Evolutionary conservation across 2,797 vertebrate species (phyloP).

Genomic region (Anguilla pacifica): DNA sequence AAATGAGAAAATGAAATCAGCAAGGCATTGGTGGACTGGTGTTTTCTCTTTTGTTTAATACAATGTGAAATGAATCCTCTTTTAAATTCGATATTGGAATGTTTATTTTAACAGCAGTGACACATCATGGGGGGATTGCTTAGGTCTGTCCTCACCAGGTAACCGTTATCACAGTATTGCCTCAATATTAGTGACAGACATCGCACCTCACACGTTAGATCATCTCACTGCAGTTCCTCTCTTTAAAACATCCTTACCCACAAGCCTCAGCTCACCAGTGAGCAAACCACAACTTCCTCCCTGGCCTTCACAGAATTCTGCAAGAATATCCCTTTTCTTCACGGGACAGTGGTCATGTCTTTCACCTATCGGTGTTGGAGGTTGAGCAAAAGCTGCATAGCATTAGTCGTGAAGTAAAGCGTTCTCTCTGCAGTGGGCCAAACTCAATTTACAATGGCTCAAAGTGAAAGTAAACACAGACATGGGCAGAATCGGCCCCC

Average conservation of each 20-base stretch:
- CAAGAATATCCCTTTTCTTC: neutral
- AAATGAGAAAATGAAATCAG: neutral
- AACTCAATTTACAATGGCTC: neutral
- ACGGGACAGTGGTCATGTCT: neutral
- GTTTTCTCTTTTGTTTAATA: neutral
- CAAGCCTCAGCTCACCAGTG: neutral
- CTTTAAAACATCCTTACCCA: neutral
- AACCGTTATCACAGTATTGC: neutral
- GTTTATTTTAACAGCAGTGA: neutral
- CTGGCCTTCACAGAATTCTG: neutral
- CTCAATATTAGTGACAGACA: neutral
- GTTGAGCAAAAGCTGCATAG: neutral
- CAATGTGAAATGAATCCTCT: neutral
- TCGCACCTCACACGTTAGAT: neutral
- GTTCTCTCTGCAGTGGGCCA: neutral
- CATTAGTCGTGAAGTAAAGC: neutral
- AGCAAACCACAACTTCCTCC: neutral
- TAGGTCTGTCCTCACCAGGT: neutral
- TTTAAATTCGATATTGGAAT: neutral
- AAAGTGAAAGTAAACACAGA: slow-evolving; percentile 17
- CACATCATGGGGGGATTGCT: neutral
- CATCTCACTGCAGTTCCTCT: neutral
- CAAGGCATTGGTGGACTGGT: neutral
- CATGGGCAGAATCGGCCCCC: neutral
- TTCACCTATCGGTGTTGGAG: neutral